phyloP scores from a whole-genome alignment of 2,888 invertebrate genomes.

The Tyria jacobaeae region DNA sequence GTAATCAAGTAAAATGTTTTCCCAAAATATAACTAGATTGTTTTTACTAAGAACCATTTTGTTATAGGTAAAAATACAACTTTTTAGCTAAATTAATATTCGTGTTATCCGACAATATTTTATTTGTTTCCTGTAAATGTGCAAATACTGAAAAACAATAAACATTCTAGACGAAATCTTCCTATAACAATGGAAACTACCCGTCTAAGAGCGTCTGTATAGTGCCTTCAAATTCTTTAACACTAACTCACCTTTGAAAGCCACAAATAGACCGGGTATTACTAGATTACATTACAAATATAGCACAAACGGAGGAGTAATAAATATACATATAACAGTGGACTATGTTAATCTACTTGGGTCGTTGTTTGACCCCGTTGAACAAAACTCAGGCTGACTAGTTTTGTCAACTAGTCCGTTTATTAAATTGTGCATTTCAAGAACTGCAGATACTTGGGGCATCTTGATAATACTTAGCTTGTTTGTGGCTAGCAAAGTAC shows the following conservation, averaged over 20 bases:
- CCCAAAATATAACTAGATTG: background rate
- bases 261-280: background rate
- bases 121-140: too few relatives aligned
- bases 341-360: constrained; percentile 35
- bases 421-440: constrained; percentile 44
- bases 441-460: constrained; percentile 18
- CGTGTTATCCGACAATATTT: too few relatives aligned
- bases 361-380: constrained; percentile 41
- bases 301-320: background rate
- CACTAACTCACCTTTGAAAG: background rate
- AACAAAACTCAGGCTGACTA: constrained; percentile 20
- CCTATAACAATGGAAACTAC: background rate
- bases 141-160: too few relatives aligned
- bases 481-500: constrained; percentile 3
- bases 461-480: constrained; percentile 13
- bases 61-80: background rate
- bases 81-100: background rate
- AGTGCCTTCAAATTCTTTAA: background rate
- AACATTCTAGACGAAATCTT: too few relatives aligned
- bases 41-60: background rate
- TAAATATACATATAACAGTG: constrained; percentile 8
- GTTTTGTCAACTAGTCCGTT: constrained; percentile 21
- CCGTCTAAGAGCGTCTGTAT: background rate
- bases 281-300: background rate
- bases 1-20: background rate